Base-by-base conservation (phyloP, 2,888 invertebrate genomes). In the Chloroclysta siterata region DNA sequence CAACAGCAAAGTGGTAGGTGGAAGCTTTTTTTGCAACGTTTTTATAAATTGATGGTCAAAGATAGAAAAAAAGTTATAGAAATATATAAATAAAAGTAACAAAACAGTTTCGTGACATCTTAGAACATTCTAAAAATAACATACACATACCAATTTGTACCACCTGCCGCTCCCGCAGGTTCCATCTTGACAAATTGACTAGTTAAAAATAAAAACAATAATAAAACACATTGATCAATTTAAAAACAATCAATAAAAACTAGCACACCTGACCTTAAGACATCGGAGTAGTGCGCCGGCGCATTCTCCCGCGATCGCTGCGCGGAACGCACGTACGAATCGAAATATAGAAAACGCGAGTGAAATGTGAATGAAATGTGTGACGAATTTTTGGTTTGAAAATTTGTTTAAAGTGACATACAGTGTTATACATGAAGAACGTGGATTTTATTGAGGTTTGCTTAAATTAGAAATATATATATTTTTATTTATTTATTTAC, bases 381-480 rank as follows among this genome's bases (percentile, higher is more conserved):
- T 65, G 54, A 53, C 61, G 47, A 62, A 59, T 54, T 59, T 65
- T 74, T 72, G 33, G 61, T 71, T 72, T 64, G 61, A 73, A 74
- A 75, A 63, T 66, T 61, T 53, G 60, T 60, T 53, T 59, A 58
- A 55, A 65, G 71, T 69, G 65, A 48, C 47, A 46, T 55, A 63
- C 53, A 42, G 69, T 71, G 69, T 51, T 67, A 57, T 64, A 52
- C 54, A 82, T 83, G 83, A 81, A 79, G 74, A 81, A 77, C 66
- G 71, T 81, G 67, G 81, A 82, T 66, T 76, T 77, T 74, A 74
- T 80, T 48, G 82, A 83, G 84, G 84, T 84, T 74, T 68, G 67
- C 57, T 36, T 15, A 22, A 3, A 28, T 15, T 39, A 39, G 11
- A 39, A 7, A 39, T 10, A 11, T 2, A 22, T 22, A 22, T 22